Base-by-base conservation (phyloP, 2,888 invertebrate species). In the Apamea anceps region DNA sequence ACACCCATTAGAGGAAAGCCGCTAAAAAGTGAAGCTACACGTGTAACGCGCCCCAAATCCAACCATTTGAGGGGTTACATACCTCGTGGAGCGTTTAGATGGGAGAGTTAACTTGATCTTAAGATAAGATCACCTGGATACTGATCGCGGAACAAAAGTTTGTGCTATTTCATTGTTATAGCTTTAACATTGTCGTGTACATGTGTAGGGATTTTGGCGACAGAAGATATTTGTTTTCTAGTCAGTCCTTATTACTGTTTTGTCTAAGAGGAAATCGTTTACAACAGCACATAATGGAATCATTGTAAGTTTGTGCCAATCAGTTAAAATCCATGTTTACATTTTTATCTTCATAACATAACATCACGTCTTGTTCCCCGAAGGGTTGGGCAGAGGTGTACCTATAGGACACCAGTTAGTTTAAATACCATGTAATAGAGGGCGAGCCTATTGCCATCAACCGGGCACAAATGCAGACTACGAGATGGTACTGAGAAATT, bases 21-120 rank as follows among this genome's bases (percentile, higher is more conserved):
- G 87, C 88, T 87, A 85, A 89, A 90, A 92, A 90, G 88, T 88
- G 84, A 80, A 83, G 82, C 78, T 87, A 89, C 93, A 90, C 89
- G 90, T 91, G 91, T 91, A 85, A 85, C 87, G 67, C 68, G 72
- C 75, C 82, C 80, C 68, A 85, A 91, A 92, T 90, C 90, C 91
- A 62, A 74, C 88, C 89, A 92, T 92, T 92, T 91, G 89, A 82
- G 88, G 86, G 86, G 86, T 90, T 86, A 89, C 79, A 32, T 85
- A 88, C 85, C 89, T 90, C 80, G 74, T 75, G 90, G 71, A 63
- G 82, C 79, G 85, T 91, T 93, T 85, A 79, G 15, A 67, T 18
- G 28, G 32, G 75, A n/a, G 57, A 90, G 84, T 79, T n/a, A 10
- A 81, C 80, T 90, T 72, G 82, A 42, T 66, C 54, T 25, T 65